These are phyloP conservation scores for Vannuccia rotundouncinata DNA, from an alignment of 2,888 invertebrate species.

Conservation along the genomic window DNA sequence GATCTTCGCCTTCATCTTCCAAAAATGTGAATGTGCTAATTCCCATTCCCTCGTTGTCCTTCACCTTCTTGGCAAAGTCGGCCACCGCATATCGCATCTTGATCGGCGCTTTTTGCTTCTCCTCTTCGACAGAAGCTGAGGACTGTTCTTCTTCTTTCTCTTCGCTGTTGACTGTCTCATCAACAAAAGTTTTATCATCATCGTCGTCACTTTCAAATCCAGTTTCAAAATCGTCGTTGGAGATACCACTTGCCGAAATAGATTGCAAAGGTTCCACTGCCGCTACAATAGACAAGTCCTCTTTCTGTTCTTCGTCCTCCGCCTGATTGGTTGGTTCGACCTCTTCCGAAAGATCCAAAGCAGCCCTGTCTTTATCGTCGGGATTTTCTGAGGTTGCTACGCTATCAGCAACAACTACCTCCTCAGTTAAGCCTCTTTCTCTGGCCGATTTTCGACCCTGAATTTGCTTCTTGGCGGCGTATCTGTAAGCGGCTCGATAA, in stretches of 20 bases:
- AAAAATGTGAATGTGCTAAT: conserved; percentile 24
- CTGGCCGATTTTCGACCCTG: background rate
- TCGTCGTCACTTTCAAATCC: background rate
- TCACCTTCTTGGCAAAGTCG: conserved; percentile 27
- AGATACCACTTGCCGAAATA: background rate
- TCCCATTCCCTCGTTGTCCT: conserved; percentile 30
- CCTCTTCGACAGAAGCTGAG: background rate
- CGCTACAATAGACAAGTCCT: background rate
- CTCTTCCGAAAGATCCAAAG: background rate
- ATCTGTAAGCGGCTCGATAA: background rate
- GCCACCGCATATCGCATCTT: conserved; percentile 9
- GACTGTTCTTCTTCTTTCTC: background rate
- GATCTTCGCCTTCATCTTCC: background rate
- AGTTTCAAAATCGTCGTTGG: no score
- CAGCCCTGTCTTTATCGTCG: background rate
- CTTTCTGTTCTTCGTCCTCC: background rate
- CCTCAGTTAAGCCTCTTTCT: no score
- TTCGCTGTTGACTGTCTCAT: background rate
- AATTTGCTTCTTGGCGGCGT: background rate
- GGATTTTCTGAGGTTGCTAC: no score
- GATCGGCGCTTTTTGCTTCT: background rate
- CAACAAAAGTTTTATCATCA: background rate
- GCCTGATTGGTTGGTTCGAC: background rate
- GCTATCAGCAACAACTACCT: background rate
- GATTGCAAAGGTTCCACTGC: background rate